Conservation (phyloP, 2,113 vertebrate genomes). For the Tor tambroides region DNA sequence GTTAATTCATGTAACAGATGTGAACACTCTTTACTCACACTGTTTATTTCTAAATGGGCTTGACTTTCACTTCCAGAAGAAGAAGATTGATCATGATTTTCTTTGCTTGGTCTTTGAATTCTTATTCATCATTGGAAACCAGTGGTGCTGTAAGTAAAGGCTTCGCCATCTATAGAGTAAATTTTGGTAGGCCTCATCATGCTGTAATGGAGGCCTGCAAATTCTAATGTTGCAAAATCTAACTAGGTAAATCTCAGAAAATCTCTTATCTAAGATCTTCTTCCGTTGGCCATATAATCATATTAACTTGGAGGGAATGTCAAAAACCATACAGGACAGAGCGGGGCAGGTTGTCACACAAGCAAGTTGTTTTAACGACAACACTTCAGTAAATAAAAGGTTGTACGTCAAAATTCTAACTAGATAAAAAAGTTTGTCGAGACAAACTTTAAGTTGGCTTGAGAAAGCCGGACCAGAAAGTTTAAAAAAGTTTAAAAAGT, state of each 20-base stretch:
- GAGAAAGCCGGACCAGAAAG: no score
- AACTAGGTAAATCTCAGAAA: background rate
- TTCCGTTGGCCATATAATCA: background rate
- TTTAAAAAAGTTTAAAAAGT: no score
- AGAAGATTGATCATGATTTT: conserved; percentile 12
- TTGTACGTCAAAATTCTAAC: background rate
- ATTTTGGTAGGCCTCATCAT: background rate
- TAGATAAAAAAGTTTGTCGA: no score
- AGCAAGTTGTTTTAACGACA: background rate
- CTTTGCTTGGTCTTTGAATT: background rate
- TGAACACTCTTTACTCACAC: conserved; percentile 30
- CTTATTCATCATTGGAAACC: background rate
- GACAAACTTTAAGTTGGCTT: no score
- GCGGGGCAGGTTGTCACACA: background rate
- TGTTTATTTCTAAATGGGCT: conserved; percentile 21
- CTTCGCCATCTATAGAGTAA: background rate
- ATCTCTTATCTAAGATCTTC: background rate
- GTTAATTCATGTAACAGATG: conserved; percentile 36
- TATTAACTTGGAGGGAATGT: background rate
- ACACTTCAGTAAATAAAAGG: background rate
- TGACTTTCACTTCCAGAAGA: background rate
- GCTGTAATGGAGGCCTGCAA: background rate
- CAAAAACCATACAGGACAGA: background rate
- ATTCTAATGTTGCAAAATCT: conserved; percentile 1
- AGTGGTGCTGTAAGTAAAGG: background rate